Conservation (phyloP, 2,797 vertebrate genomes). For the Megalops cyprinoides region DNA sequence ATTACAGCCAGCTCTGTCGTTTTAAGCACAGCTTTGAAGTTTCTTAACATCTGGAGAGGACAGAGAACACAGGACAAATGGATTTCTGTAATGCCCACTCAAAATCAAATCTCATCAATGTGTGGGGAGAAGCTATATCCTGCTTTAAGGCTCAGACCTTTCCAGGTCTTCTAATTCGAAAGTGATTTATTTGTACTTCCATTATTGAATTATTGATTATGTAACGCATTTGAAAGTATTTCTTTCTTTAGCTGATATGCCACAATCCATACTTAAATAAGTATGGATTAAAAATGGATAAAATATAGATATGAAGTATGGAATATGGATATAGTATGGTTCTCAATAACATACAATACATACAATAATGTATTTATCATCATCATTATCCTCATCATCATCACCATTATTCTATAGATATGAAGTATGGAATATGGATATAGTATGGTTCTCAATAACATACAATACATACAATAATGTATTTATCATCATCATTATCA, state of each 20-base stretch:
- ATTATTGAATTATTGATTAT: neutral
- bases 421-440: too few species aligned
- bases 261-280: too few species aligned
- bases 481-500: constrained; percentile 1
- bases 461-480: too few species aligned
- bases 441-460: neutral
- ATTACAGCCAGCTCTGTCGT: neutral
- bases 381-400: neutral
- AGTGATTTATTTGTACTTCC: neutral
- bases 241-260: neutral
- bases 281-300: too few species aligned
- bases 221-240: neutral
- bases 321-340: too few species aligned
- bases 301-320: too few species aligned
- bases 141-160: neutral
- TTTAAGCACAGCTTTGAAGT: neutral
- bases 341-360: too few species aligned
- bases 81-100: neutral
- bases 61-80: neutral
- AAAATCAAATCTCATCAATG: neutral
- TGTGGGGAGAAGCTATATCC: neutral
- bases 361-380: neutral
- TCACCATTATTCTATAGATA: neutral
- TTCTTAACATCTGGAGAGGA: constrained; percentile 6
- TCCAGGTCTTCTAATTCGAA: neutral